These are phyloP conservation scores for Punctoribates punctum DNA, from an alignment of 2,888 invertebrate genomes.

Conservation along the genomic window DNA sequence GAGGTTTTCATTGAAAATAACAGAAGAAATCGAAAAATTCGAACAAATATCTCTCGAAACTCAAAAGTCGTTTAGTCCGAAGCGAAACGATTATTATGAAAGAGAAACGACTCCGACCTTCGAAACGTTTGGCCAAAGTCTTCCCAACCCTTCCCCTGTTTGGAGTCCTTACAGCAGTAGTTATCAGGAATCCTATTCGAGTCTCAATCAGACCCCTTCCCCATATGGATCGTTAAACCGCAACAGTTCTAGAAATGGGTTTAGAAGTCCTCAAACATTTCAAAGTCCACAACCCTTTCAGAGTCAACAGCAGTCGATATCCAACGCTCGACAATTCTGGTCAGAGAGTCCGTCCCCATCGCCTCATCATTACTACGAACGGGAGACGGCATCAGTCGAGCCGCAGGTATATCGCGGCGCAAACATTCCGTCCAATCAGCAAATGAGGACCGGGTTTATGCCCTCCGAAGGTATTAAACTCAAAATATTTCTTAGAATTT, in stretches of 20 bases:
- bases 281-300: conserved; percentile 26
- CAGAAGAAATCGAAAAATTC: conserved; percentile 41
- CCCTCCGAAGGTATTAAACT: background rate
- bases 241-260: background rate
- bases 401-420: background rate
- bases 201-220: background rate
- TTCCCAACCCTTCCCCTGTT: background rate
- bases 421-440: conserved; percentile 16
- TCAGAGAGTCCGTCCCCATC: conserved; percentile 26
- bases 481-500: too few species aligned
- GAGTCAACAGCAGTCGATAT: too few species aligned
- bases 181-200: background rate
- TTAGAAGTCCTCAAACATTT: too few species aligned
- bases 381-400: background rate
- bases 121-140: conserved; percentile 4
- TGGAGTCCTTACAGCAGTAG: conserved; percentile 16
- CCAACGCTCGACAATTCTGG: background rate
- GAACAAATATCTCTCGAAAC: conserved; percentile 38
- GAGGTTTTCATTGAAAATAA: background rate
- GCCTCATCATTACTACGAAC: background rate
- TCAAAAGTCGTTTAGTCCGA: background rate
- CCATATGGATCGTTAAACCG: background rate
- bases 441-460: background rate
- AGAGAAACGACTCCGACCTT: background rate
- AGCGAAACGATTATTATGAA: background rate